phyloP scores from a whole-genome alignment of 2,888 invertebrate genomes.

The Cheilosia grossa region DNA sequence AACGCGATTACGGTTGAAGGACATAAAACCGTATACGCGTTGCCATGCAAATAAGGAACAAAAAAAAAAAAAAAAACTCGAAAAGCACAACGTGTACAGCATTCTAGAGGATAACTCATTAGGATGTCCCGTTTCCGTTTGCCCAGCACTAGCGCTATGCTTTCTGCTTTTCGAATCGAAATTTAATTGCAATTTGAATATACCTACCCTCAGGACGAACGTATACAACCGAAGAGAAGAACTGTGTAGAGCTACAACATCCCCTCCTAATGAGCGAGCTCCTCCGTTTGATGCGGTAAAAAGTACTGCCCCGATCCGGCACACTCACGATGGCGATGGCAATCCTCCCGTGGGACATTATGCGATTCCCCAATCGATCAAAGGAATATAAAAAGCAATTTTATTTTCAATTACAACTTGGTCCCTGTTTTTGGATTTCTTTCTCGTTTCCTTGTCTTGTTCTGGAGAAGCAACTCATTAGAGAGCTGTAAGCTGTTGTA shows the following conservation, averaged over 20 bases:
- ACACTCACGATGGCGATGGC: background rate
- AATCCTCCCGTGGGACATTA: constrained; percentile 12
- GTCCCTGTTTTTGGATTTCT: constrained; percentile 33
- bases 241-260: constrained; percentile 16
- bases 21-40: constrained; percentile 17
- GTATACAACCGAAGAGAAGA: constrained; percentile 15
- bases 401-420: constrained; percentile 70
- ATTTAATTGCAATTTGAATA: constrained; percentile 72
- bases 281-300: constrained; percentile 3
- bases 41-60: constrained; percentile 46
- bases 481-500: constrained; percentile 9
- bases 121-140: constrained; percentile 22
- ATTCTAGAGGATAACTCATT: constrained; percentile 43
- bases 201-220: constrained; percentile 32
- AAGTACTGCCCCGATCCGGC: constrained; percentile 1
- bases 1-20: constrained; percentile 57
- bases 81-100: constrained; percentile 52
- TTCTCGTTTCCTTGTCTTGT: constrained; percentile 13
- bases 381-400: constrained; percentile 56
- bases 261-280: constrained; percentile 48
- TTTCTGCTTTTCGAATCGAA: constrained; percentile 55
- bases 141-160: constrained; percentile 17
- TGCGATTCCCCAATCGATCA: constrained; percentile 61
- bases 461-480: constrained; percentile 53
- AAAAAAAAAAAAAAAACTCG: constrained; percentile 12